Evolutionary conservation across 2,113 vertebrate genomes (phyloP), one percentile per base, ranked within the genome.

Genomic region (Formicarius rufipectus): DNA sequence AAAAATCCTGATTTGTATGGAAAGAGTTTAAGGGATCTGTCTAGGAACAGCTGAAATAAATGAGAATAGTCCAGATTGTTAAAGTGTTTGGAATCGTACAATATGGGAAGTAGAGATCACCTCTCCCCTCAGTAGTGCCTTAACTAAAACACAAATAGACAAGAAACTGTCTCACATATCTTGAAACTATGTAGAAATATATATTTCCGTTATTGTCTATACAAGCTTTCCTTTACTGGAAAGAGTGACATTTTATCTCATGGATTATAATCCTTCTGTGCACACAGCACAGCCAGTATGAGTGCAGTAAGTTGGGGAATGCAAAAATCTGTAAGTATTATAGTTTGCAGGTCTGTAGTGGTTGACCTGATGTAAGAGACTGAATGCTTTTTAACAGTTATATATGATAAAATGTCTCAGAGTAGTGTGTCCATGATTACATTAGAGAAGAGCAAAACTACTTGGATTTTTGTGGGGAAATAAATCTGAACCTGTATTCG

Each of bases 241-340:
- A 83, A 59, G 8, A 50, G 6, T 30, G 5, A 64, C 75, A 50
- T 83, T 63, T 75, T 79, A 20, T 85, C 15, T 79, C 18, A 30
- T 20, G 18, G 8, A 35, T 76, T 76, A 37, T 39, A 69, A 66
- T n/a, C 24, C 22, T 69, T 62, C 22, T 5, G 5, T 23, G 30
- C 17, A 47, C 12, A 53, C 2, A 68, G 18, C 6, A 66, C 7
- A 55, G 7, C 30, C 50, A 16, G 35, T 0, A 0, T 24, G 20
- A 63, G 31, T 28, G 20, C 40, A 69, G 22, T 6, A 84, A 52
- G 18, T 14, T 19, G 15, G 53, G 73, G 39, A 89, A 74, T 37
- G 30, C 12, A 64, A 83, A 79, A 73, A 44, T 27, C 4, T 78
- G 19, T 30, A 52, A 33, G 1, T 35, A 22, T 53, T 88, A 92